Percentiles rank a stretch among this genome's conserved stretches.
These are phyloP conservation scores for Meta bourneti DNA, from an alignment of 2,888 invertebrate species.

Conservation along the genomic window DNA sequence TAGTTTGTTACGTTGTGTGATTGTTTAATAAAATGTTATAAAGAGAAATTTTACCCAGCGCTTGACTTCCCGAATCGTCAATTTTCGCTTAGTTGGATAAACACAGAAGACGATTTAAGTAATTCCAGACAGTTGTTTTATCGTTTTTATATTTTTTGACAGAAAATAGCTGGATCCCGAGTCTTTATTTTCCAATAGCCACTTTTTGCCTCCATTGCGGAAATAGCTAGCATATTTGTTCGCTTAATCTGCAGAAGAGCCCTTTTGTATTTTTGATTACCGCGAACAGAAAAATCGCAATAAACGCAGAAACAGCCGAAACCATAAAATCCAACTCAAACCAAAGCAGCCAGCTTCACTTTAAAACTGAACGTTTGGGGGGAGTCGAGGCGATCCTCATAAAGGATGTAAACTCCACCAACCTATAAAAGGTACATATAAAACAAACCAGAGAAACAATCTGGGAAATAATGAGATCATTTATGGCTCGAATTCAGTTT, in stretches of 20 bases:
- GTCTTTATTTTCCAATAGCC: no score
- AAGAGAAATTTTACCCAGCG: no score
- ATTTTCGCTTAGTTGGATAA: no score
- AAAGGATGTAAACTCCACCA: constrained; percentile 38
- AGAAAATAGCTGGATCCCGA: no score
- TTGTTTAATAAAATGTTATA: no score
- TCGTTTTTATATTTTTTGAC: no score
- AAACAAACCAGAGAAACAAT: constrained; percentile 55
- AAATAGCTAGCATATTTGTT: not conserved
- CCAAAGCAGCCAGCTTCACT: not conserved
- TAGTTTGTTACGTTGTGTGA: no score
- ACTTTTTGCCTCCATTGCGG: not conserved
- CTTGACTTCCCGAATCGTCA: no score
- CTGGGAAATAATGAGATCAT: constrained; percentile 68
- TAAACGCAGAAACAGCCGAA: constrained; percentile 13
- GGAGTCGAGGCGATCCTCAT: not conserved
- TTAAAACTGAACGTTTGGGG: constrained; percentile 7
- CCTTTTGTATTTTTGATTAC: constrained; percentile 34
- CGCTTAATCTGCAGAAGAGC: constrained; percentile 3
- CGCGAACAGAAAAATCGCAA: not conserved
- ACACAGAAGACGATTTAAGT: no score
- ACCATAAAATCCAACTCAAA: constrained; percentile 45
- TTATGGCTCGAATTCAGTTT: constrained; percentile 50
- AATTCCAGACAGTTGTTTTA: no score
- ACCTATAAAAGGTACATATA: constrained; percentile 53